Evolutionary conservation across 2,888 invertebrate species (phyloP), one percentile per base, ranked within the genome.

Genomic region (Drosophila algonquin): DNA sequence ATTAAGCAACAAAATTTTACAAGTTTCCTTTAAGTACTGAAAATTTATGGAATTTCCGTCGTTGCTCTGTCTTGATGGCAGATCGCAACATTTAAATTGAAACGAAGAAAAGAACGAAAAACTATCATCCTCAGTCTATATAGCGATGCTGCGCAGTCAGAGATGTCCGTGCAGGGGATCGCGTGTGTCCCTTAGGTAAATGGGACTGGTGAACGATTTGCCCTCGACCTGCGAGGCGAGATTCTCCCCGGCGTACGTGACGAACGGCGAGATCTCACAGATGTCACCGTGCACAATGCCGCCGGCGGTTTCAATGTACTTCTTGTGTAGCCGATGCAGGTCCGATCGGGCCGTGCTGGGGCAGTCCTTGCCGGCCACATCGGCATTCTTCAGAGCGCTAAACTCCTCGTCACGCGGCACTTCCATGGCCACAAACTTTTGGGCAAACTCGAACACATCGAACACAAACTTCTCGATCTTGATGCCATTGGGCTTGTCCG

Each of bases 401-500:
- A 99, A 99, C 91, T 99, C 99, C 70, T 97, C 96, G 79, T 97
- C 96, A 52, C 99, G 94, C 0, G 96, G 94, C 0, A 97, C 97
- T 93, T 99, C 98, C 95, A 98, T 97, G 7, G 97, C 97, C 12
- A 96, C 97, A 89, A 99, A 97, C 83, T 95, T 96, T 76, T 97
- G 95, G 0, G 98, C 95, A 92, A 97, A 98, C 89, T 96, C 96
- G 90, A 99, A 99, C 0, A 99, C 98, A 92, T 99, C 99, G 91
- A 99, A 99, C 10, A 99, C 97, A 91, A 99, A 99, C 92, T 99
- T 99, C 90, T 99, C 99, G 93, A 99, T 96, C 93, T 99, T 99
- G 77, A 99, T 97, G 10, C 99, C 99, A 87, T 99, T 99, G 0
- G 98, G 95, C 72, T 95, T 94, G 0, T 94, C 94, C 0, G 99